Conservation (phyloP, 2,888 invertebrate genomes). For the Orchestes rusci region DNA sequence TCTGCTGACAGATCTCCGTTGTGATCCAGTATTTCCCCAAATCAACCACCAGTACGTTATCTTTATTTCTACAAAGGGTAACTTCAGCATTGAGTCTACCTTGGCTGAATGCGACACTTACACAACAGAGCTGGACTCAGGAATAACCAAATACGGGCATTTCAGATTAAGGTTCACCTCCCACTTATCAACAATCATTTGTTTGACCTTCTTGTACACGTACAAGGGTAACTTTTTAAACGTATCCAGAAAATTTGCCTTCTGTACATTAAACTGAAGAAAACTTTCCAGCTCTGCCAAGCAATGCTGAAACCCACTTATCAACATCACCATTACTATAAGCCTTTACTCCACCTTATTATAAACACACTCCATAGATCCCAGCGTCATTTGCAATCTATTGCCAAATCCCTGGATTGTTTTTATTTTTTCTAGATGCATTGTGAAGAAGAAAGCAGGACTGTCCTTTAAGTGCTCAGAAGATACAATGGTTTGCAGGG, state of each 20-base stretch:
- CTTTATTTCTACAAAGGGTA: conserved; percentile 49
- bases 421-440: conserved; percentile 69
- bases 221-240: conserved; percentile 25
- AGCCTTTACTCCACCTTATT: conserved; percentile 73
- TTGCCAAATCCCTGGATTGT: conserved; percentile 52
- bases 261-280: conserved; percentile 24
- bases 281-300: conserved; percentile 31
- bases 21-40: conserved; percentile 61
- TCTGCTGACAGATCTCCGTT: conserved; percentile 66
- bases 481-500: conserved; percentile 54
- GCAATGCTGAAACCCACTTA: conserved; percentile 29
- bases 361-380: conserved; percentile 70
- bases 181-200: conserved; percentile 37
- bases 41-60: conserved; percentile 65
- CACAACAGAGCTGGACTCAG: conserved; percentile 67
- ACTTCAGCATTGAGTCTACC: too few relatives aligned
- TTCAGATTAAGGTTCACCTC: conserved; percentile 64
- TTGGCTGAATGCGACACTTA: too few relatives aligned
- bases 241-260: conserved; percentile 25
- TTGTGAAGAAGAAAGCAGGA: conserved; percentile 61
- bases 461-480: conserved; percentile 55
- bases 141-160: conserved; percentile 68
- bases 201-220: conserved; percentile 26
- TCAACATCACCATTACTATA: too few relatives aligned
- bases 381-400: conserved; percentile 58